Evolutionary conservation across 2,888 invertebrate species (phyloP), one percentile per base, ranked within the genome.

Genomic region (Coecobrya sp.): DNA sequence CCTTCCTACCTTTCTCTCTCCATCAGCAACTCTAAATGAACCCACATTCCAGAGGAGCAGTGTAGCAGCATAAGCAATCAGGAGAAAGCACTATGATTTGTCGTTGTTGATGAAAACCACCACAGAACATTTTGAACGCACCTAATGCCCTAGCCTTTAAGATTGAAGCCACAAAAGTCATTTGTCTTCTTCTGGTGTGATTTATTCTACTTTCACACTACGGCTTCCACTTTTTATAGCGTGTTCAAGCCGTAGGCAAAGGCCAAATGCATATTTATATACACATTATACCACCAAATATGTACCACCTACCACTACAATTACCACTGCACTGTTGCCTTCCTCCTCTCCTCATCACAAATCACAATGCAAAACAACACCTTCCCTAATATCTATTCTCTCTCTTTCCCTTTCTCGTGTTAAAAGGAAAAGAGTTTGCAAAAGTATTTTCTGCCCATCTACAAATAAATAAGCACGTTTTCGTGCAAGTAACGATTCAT

Each of bases 141-240:
- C 82, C 81, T 62, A 86, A 70, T 86, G 91, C 70, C 73, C 81
- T n/a, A 81, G 70, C 86, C 70, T 82, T 79, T 86, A 91, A 86
- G 94, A 93, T 92, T 93, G 93, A 91, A 93, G 91, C 91, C 91
- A 89, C 93, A 92, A 76, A 93, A 94, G 93, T 93, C 92, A 94
- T 94, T 94, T 94, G 94, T 94, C 94, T 94, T 93, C 90, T 92
- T 93, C 93, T 81, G 25, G 59, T 93, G 90, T 94, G 94, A 94
- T 94, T 94, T 94, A 92, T 92, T 93, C 89, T 49, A 81, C 65
- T 52, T 70, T 52, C 86, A 81, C 81, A 81, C 55, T 55, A 81
- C 30, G 81, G 81, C 81, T 81, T 81, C 81, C 16, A 45, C 19
- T 62, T 62, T 62, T 62, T 62, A 62, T 25, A 62, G 25, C 7